These are phyloP conservation scores for Phalacrocorax aristotelis DNA, from an alignment of 2,113 vertebrate genomes.

Conservation along the genomic window DNA sequence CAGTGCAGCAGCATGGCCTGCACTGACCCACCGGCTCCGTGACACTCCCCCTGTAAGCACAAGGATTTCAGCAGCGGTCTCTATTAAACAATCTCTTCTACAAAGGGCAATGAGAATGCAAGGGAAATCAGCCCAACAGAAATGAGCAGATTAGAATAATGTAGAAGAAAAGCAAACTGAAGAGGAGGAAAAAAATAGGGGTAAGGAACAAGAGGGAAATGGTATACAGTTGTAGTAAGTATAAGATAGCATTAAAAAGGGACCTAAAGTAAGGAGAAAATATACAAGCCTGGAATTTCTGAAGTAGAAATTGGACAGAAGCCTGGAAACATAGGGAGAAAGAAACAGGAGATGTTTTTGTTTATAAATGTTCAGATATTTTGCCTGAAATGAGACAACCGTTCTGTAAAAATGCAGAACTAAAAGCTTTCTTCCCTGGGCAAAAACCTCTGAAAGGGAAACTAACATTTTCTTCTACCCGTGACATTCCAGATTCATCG, in stretches of 20 bases:
- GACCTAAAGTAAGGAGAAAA: conserved; percentile 49
- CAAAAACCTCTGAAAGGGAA: neutral
- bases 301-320: conserved; percentile 60
- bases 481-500: neutral
- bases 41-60: neutral
- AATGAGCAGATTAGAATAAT: neutral
- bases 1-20: neutral
- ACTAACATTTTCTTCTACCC: neutral
- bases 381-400: neutral
- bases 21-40: neutral
- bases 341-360: conserved; percentile 16
- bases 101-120: neutral
- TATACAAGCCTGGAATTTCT: conserved; percentile 61
- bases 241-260: neutral
- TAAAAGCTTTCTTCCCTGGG: neutral
- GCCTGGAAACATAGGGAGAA: neutral
- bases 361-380: neutral
- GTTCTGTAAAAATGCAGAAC: neutral
- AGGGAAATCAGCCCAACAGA: conserved; percentile 16
- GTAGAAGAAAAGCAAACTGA: conserved; percentile 2
- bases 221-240: neutral
- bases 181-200: neutral
- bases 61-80: neutral
- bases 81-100: neutral
- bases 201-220: neutral